phyloP scores from a whole-genome alignment of 2,797 vertebrate genomes.

The Micropoecilia bifurca region DNA sequence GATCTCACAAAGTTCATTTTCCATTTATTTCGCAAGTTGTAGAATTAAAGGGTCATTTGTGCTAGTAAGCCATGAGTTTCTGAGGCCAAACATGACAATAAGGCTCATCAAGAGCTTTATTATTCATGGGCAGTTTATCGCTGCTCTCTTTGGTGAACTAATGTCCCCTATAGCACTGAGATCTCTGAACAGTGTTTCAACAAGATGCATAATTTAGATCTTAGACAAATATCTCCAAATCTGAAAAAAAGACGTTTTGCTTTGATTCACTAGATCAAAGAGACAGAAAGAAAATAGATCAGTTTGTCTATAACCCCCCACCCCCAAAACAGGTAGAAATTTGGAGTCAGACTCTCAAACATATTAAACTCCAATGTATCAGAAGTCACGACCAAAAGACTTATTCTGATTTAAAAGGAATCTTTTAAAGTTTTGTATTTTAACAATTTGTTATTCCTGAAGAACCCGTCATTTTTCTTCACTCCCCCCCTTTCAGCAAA shows the following conservation, averaged over 20 bases:
- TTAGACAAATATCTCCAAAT: slow-evolving; percentile 23
- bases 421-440: neutral
- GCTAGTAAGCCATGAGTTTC: slow-evolving; percentile 11
- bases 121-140: slow-evolving; percentile 44
- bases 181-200: slow-evolving; percentile 21
- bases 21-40: neutral
- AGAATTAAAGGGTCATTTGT: slow-evolving; percentile 19
- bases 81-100: slow-evolving; percentile 19
- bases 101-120: slow-evolving; percentile 33
- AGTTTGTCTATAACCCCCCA: neutral
- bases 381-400: neutral
- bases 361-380: neutral
- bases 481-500: slow-evolving; percentile 2
- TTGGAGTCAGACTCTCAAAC: neutral
- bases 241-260: slow-evolving; percentile 18
- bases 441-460: neutral
- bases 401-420: neutral
- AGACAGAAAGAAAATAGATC: neutral
- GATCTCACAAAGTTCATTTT: neutral
- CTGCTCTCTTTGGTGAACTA: slow-evolving; percentile 32
- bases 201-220: slow-evolving; percentile 46
- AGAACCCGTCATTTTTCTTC: neutral
- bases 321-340: neutral
- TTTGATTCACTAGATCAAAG: slow-evolving; percentile 29
- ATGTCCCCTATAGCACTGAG: slow-evolving; percentile 27